phyloP scores from a whole-genome alignment of 2,113 vertebrate genomes.

The Phoxinus phoxinus region DNA sequence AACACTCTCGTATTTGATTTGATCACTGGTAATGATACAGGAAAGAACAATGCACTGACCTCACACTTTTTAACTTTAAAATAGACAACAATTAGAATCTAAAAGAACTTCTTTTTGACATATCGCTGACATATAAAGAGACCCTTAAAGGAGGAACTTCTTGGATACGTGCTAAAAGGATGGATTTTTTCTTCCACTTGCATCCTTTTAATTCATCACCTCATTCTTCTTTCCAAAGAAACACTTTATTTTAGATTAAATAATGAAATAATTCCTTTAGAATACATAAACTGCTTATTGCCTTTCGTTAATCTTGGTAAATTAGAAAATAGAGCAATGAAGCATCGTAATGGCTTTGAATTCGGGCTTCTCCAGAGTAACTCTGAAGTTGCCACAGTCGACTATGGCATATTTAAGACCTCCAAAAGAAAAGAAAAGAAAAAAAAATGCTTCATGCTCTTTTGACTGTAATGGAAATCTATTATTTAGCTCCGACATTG shows the following conservation, averaged over 20 bases:
- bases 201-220: conserved; percentile 20
- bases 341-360: conserved; percentile 73
- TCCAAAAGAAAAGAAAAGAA: conserved; percentile 33
- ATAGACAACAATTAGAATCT: conserved; percentile 27
- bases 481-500: conserved; percentile 56
- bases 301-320: conserved; percentile 73
- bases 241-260: conserved; percentile 67
- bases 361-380: conserved; percentile 58
- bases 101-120: conserved; percentile 37
- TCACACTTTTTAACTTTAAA: conserved; percentile 18
- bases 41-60: background rate
- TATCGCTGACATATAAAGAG: conserved; percentile 5
- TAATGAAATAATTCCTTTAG: conserved; percentile 72
- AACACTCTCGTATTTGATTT: background rate
- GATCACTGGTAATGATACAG: conserved; percentile 3
- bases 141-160: background rate
- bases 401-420: conserved; percentile 62
- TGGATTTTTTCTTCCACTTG: background rate
- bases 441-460: conserved; percentile 51
- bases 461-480: conserved; percentile 57
- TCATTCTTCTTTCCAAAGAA: conserved; percentile 56
- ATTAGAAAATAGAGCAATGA: conserved; percentile 73
- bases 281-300: conserved; percentile 69
- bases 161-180: background rate
- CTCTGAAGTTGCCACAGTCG: conserved; percentile 55